Conservation (phyloP, 1,140 invertebrate species). For the Zaprionus davidi region DNA sequence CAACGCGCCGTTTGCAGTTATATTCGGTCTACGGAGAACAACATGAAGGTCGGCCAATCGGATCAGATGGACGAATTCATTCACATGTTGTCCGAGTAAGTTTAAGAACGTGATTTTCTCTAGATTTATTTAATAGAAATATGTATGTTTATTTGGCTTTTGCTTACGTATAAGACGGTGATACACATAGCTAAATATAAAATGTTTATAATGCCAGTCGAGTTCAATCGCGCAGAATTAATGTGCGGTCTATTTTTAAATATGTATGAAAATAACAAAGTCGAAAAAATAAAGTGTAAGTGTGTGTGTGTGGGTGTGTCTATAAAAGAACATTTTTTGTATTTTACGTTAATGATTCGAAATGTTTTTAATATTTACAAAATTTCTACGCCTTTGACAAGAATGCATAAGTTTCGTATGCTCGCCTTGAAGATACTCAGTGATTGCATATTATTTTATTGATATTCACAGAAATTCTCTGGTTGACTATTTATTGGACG, state of each 20-base stretch:
- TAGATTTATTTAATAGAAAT: slow-evolving; percentile 2
- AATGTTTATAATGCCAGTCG: slow-evolving; percentile 37
- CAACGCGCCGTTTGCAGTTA: slow-evolving; percentile 91
- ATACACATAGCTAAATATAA: slow-evolving; percentile 49
- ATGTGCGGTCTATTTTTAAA: slow-evolving; percentile 32
- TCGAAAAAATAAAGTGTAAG: background rate
- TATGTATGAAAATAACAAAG: slow-evolving; percentile 12
- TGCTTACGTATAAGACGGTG: slow-evolving; percentile 32
- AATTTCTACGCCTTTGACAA: slow-evolving; percentile 20
- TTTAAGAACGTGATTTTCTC: slow-evolving; percentile 30
- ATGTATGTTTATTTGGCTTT: slow-evolving; percentile 37
- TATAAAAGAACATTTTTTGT: slow-evolving; percentile 17
- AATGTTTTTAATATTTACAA: slow-evolving; percentile 33
- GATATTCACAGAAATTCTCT: slow-evolving; percentile 87
- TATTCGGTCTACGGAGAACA: slow-evolving; percentile 88
- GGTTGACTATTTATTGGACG: slow-evolving; percentile 89
- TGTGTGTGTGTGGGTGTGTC: background rate
- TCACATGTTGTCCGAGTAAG: slow-evolving; percentile 87
- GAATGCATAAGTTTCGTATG: background rate
- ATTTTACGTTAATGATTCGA: slow-evolving; percentile 16
- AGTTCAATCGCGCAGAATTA: slow-evolving; percentile 36
- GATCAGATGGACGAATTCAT: slow-evolving; percentile 89
- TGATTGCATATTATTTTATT: slow-evolving; percentile 24
- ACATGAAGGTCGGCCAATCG: slow-evolving; percentile 86
- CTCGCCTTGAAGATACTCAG: slow-evolving; percentile 1